Conservation (phyloP, 2,888 invertebrate genomes). For the Nemotelus pantherinus region DNA sequence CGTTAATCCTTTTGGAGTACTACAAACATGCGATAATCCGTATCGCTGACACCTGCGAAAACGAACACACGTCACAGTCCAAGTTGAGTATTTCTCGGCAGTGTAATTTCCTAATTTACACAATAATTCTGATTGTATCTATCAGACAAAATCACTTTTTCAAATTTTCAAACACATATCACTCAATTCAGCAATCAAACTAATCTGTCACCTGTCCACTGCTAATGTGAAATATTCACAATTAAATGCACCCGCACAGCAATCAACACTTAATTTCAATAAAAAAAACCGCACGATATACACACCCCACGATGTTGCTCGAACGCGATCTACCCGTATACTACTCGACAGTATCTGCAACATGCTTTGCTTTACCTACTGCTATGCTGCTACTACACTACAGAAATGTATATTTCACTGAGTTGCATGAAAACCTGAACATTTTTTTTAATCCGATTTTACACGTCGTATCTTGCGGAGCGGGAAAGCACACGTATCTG, state of each 20-base stretch:
- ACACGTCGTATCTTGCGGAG: background rate
- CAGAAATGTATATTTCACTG: too few species aligned
- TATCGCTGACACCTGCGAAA: too few species aligned
- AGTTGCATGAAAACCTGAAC: background rate
- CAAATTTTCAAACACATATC: background rate
- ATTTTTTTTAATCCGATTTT: background rate
- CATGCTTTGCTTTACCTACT: background rate
- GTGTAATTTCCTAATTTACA: too few species aligned
- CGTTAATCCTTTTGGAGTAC: too few species aligned
- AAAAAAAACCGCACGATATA: background rate
- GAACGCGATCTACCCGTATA: constrained; percentile 22
- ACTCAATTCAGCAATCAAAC: background rate
- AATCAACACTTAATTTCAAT: background rate
- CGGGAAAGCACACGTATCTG: constrained; percentile 20
- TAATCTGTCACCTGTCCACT: background rate
- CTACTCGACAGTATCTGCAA: constrained; percentile 31
- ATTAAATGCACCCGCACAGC: background rate
- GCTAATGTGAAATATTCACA: background rate
- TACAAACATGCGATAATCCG: too few species aligned
- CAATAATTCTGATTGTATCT: too few species aligned
- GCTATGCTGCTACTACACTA: too few species aligned
- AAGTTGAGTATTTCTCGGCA: too few species aligned
- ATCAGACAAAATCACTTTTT: too few species aligned
- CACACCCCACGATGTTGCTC: constrained; percentile 8
- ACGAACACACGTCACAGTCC: too few species aligned